Evolutionary conservation across 2,113 vertebrate species (phyloP), one percentile per base, ranked within the genome.

Genomic region (Eonycteris spelaea): DNA sequence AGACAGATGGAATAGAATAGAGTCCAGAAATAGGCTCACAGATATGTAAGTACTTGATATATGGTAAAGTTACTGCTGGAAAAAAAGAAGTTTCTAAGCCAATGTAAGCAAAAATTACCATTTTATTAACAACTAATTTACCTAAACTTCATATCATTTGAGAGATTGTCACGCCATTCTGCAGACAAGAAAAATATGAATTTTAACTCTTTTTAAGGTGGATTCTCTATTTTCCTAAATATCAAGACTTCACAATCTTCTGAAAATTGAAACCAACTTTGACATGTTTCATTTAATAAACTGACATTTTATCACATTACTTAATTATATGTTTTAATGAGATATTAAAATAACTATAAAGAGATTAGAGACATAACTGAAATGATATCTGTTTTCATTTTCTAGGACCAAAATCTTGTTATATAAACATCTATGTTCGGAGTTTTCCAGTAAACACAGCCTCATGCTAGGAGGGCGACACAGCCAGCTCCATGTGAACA

Each of bases 181-280:
- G 83, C 5, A 79, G 53, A 30, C 4, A 86, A 94, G 38, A 51
- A 68, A 90, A 38, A 45, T 18, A 63, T 7, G 26, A 65, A 43
- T 88, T 77, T 63, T 71, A 65, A 79, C 35, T 85, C n/a, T 57
- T 24, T 75, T 95, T 73, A 80, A 94, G 63, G 45, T 57, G 40
- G 90, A n/a, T 68, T 70, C 85, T 93, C 40, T 55, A 4, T 92
- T 77, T 88, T 96, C 22, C 30, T 55, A 80, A 84, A 87, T 88
- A 85, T 73, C 22, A 90, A 89, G 45, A 95, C 22, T 77, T 78
- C 28, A 82, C 59, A 84, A 38, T 77, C 30, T 91, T 68, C n/a
- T 94, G 33, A 96, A 91, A 89, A 40, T 26, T 83, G 12, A 97
- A 95, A 83, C 86, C 13, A 78, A 95, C 26, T 91, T 57, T 86